Percentiles rank a stretch among this genome's conserved stretches.
These are phyloP conservation scores for Propithecus coquereli DNA, from an alignment of 2,113 vertebrate species.

Conservation along the genomic window DNA sequence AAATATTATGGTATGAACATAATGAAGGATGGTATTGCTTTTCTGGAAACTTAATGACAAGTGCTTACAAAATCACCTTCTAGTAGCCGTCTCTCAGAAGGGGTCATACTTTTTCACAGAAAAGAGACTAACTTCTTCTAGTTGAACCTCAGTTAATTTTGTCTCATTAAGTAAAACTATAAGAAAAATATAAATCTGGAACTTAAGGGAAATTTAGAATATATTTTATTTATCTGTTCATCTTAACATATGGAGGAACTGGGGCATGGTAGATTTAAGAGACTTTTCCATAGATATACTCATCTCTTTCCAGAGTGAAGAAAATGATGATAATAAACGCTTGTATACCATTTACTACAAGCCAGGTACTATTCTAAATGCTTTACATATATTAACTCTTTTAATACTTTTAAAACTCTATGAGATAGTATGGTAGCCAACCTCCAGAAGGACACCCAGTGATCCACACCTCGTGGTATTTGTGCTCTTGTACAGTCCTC, in stretches of 20 bases:
- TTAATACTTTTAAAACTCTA: background rate
- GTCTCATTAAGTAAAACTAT: slow-evolving; percentile 7
- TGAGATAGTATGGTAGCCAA: background rate
- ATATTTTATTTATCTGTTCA: background rate
- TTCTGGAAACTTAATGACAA: background rate
- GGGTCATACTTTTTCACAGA: background rate
- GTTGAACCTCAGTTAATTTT: background rate
- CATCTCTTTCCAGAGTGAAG: background rate
- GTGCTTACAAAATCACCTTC: background rate
- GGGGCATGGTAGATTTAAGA: background rate
- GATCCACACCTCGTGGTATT: background rate
- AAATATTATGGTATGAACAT: background rate
- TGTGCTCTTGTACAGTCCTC: background rate
- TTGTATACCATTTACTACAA: background rate
- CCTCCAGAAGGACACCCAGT: background rate
- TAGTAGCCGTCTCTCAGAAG: background rate
- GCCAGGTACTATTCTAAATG: background rate
- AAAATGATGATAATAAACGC: background rate
- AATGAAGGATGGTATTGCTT: background rate
- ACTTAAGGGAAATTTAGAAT: background rate
- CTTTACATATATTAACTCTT: background rate
- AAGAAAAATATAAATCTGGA: slow-evolving; percentile 8
- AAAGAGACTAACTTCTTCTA: background rate
- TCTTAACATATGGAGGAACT: background rate
- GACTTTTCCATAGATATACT: background rate